phyloP scores from a whole-genome alignment of 2,888 invertebrate genomes.

The Fissipunctia ypsillon region DNA sequence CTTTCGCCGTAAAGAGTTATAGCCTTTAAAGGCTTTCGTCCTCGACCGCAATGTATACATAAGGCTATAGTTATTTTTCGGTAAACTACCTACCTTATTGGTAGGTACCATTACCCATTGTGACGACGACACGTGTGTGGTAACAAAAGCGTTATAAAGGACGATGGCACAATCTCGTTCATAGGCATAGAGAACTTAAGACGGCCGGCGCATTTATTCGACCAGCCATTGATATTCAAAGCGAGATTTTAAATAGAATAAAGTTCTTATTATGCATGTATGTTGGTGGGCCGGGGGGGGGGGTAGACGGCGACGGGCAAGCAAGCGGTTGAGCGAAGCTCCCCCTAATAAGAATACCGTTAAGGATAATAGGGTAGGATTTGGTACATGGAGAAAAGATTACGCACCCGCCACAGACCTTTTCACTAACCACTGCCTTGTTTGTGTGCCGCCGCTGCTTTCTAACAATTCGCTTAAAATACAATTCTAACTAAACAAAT shows the following conservation, averaged over 20 bases:
- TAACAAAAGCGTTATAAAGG: slow-evolving; percentile 27
- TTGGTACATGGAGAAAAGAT: slow-evolving; percentile 78
- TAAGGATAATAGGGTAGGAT: slow-evolving; percentile 79
- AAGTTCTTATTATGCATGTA: slow-evolving; percentile 71
- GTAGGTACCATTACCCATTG: slow-evolving; percentile 5
- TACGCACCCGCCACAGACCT: slow-evolving; percentile 72
- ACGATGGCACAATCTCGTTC: slow-evolving; percentile 13
- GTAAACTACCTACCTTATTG: background rate
- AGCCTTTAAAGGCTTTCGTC: slow-evolving; percentile 56
- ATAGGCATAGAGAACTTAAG: slow-evolving; percentile 21
- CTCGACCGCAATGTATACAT: slow-evolving; percentile 35
- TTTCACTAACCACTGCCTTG: slow-evolving; percentile 70
- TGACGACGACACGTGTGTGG: slow-evolving; percentile 25
- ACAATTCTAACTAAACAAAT: slow-evolving; percentile 59
- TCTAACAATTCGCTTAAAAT: slow-evolving; percentile 62
- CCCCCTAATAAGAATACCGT: slow-evolving; percentile 77
- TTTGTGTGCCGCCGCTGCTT: slow-evolving; percentile 58
- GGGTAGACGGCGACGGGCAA: slow-evolving; percentile 57
- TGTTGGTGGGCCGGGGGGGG: slow-evolving; percentile 53
- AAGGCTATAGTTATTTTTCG: background rate
- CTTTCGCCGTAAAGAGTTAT: slow-evolving; percentile 65
- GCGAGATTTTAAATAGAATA: slow-evolving; percentile 77
- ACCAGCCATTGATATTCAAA: slow-evolving; percentile 76
- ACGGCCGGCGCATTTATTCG: slow-evolving; percentile 68
- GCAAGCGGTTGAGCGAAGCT: slow-evolving; percentile 65